A percentile compares a stretch with the other conserved stretches of the same genome.
phyloP scores from a whole-genome alignment of 2,113 vertebrate genomes.

The Motacilla alba region DNA sequence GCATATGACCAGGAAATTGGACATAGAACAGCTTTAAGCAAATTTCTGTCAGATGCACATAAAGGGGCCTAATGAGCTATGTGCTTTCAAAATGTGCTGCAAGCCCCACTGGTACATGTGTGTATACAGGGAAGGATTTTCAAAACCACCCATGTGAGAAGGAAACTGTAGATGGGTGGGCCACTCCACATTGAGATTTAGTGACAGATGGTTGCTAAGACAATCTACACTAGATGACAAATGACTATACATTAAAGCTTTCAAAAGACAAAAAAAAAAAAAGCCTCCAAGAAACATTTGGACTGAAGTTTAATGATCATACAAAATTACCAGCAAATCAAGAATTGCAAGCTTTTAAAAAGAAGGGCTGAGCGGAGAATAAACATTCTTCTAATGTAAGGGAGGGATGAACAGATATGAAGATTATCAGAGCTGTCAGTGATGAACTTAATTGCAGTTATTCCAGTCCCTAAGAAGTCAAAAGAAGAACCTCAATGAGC shows the following conservation, averaged over 20 bases:
- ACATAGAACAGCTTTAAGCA: neutral
- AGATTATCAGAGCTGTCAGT: neutral
- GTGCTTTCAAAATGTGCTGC: neutral
- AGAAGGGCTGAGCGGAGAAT: neutral
- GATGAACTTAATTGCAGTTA: neutral
- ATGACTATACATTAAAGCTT: neutral
- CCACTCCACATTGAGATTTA: neutral
- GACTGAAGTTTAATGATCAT: neutral
- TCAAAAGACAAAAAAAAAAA: neutral
- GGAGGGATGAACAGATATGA: neutral
- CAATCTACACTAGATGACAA: neutral
- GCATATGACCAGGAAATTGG: neutral
- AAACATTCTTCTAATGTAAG: neutral
- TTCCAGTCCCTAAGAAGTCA: neutral
- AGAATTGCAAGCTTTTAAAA: neutral
- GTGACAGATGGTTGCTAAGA: slow-evolving; percentile 36
- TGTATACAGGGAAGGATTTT: neutral
- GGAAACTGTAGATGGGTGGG: neutral
- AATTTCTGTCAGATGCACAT: neutral
- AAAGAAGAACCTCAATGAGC: neutral
- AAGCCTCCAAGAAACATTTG: neutral
- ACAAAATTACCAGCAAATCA: neutral
- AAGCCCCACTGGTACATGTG: neutral
- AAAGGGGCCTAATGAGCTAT: neutral
- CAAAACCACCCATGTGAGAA: neutral